Evolutionary conservation across 1,140 invertebrate species (phyloP).

Genomic region (Pseudomyrmex concolor): DNA sequence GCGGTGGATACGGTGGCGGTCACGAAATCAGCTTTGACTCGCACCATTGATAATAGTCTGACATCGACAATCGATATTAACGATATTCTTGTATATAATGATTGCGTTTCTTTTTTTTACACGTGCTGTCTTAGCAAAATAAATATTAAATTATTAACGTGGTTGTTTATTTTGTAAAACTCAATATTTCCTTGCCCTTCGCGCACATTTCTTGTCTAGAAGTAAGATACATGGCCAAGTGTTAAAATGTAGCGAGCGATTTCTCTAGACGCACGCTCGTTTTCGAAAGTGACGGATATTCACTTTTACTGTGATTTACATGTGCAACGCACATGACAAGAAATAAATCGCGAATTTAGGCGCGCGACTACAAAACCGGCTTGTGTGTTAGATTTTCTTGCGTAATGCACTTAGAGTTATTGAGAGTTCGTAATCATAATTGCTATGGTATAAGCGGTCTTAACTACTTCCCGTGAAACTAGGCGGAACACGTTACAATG

Average conservation of each 20-base stretch:
- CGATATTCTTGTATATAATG: constrained; percentile 67
- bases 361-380: background rate
- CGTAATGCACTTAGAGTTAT: constrained; percentile 13
- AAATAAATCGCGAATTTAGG: background rate
- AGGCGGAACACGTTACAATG: constrained; percentile 49
- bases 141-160: constrained; percentile 74
- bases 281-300: background rate
- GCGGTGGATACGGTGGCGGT: constrained; percentile 55
- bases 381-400: constrained; percentile 36
- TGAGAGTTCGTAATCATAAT: constrained; percentile 35
- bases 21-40: constrained; percentile 63
- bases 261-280: background rate
- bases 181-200: background rate
- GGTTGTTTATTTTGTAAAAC: constrained; percentile 1
- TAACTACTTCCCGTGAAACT: constrained; percentile 50
- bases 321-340: background rate
- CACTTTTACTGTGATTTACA: background rate
- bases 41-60: constrained; percentile 67
- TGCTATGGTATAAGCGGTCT: constrained; percentile 28
- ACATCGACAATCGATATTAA: constrained; percentile 10
- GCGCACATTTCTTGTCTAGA: background rate
- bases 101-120: constrained; percentile 67
- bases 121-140: constrained; percentile 60
- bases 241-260: background rate
- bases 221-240: background rate